Percentiles rank a stretch among this genome's conserved stretches.
Evolutionary conservation across 2,113 vertebrate species (phyloP).

Genomic region (Reinhardtius hippoglossoides): DNA sequence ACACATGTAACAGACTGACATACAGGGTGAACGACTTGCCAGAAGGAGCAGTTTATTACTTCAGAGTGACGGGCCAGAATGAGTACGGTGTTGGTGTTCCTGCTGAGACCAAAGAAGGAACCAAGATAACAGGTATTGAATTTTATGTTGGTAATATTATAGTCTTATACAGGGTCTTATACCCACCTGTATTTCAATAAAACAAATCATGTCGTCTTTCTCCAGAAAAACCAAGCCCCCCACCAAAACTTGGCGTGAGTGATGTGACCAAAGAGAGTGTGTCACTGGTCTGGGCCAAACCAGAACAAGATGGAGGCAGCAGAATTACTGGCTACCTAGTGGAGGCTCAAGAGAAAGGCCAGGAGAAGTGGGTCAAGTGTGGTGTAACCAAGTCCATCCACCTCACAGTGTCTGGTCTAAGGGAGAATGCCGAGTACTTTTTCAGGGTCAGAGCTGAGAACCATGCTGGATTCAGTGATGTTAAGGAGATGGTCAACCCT

Average conservation of each 20-base stretch:
- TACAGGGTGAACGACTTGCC: conserved; percentile 91
- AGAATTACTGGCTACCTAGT: conserved; percentile 91
- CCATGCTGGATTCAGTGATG: conserved; percentile 93
- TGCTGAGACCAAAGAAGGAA: conserved; percentile 92
- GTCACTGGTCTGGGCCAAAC: conserved; percentile 92
- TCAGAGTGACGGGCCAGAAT: conserved; percentile 96
- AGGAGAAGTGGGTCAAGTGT: conserved; percentile 96
- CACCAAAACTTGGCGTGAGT: conserved; percentile 92
- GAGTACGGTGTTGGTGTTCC: conserved; percentile 92
- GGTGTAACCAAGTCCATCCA: conserved; percentile 90
- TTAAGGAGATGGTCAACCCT: conserved; percentile 90
- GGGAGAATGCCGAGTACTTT: conserved; percentile 93
- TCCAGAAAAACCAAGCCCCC: conserved; percentile 97
- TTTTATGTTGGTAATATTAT: not conserved
- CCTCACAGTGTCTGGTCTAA: conserved; percentile 89
- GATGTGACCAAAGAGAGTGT: conserved; percentile 93
- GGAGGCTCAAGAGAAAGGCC: conserved; percentile 94
- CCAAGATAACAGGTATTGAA: conserved; percentile 93
- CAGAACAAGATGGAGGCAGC: conserved; percentile 97
- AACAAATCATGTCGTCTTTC: conserved; percentile 12
- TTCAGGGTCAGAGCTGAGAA: conserved; percentile 97
- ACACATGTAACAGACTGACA: conserved; percentile 92
- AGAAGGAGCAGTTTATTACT: conserved; percentile 95
- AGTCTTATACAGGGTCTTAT: not conserved
- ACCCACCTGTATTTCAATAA: not conserved